These are phyloP conservation scores for Trachelus troglodyta DNA, from an alignment of 2,888 invertebrate species.

Conservation along the genomic window DNA sequence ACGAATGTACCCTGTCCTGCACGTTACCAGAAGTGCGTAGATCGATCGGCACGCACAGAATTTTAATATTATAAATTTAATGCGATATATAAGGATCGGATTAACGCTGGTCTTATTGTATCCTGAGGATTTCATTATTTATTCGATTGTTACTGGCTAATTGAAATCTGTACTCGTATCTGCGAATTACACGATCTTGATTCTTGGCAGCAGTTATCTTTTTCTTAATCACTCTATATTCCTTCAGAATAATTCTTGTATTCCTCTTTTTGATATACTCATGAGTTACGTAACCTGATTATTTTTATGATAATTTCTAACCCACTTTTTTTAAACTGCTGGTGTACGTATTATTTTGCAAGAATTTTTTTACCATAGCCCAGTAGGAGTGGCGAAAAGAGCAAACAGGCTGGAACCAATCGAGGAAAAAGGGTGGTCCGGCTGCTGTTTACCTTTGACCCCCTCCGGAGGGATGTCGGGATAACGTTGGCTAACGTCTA, in stretches of 20 bases:
- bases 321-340: no score
- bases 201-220: slow-evolving; percentile 40
- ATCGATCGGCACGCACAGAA: slow-evolving; percentile 17
- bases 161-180: slow-evolving; percentile 48
- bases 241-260: neutral
- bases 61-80: slow-evolving; percentile 4
- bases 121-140: slow-evolving; percentile 7
- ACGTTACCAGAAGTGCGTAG: slow-evolving; percentile 10
- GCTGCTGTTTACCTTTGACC: slow-evolving; percentile 48
- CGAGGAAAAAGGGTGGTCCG: slow-evolving; percentile 53
- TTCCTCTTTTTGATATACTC: neutral
- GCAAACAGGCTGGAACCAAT: slow-evolving; percentile 56
- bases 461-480: slow-evolving; percentile 21
- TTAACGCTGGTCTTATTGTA: neutral
- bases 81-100: slow-evolving; percentile 4
- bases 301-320: no score
- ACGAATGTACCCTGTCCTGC: neutral
- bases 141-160: slow-evolving; percentile 24
- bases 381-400: slow-evolving; percentile 48
- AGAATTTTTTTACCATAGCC: neutral
- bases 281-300: no score
- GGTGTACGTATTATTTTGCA: neutral
- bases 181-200: slow-evolving; percentile 58
- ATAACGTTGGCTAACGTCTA: neutral
- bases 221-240: neutral